Conservation (phyloP, 2,113 vertebrate genomes). For the Rynchops niger region DNA sequence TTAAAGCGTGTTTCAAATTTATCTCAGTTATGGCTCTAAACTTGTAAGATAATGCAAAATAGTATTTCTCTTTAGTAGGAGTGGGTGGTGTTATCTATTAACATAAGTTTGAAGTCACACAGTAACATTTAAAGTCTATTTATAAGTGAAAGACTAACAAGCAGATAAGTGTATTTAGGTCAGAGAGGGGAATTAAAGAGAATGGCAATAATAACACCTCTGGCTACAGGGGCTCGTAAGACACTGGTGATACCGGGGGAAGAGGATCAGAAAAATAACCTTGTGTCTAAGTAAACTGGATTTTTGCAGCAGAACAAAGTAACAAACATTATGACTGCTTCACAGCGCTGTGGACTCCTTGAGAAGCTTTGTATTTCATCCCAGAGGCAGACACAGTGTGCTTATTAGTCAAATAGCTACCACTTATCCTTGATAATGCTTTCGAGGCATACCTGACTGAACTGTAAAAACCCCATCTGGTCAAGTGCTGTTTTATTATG, state of each 20-base stretch:
- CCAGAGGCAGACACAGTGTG: not conserved
- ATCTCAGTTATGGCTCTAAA: not conserved
- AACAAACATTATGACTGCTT: not conserved
- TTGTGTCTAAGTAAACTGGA: not conserved
- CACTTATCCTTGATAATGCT: slow-evolving; percentile 9
- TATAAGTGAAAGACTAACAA: slow-evolving; percentile 21
- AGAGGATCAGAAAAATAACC: not conserved
- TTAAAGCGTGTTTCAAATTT: slow-evolving; percentile 3
- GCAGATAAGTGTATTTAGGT: slow-evolving; percentile 14
- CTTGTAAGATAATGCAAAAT: slow-evolving; percentile 30
- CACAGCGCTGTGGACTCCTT: not conserved
- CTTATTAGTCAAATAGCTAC: slow-evolving; percentile 8
- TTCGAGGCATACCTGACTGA: slow-evolving; percentile 30
- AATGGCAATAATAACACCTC: not conserved
- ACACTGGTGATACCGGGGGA: not conserved
- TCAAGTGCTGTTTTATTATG: slow-evolving; percentile 2
- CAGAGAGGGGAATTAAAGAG: not conserved
- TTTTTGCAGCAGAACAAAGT: not conserved
- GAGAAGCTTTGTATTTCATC: not conserved
- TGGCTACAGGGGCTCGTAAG: not conserved
- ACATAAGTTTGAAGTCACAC: slow-evolving; percentile 2
- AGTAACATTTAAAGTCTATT: slow-evolving; percentile 29
- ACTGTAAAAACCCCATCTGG: slow-evolving; percentile 16
- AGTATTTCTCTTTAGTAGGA: slow-evolving; percentile 11
- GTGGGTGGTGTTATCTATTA: slow-evolving; percentile 27